Evolutionary conservation across 2,797 vertebrate genomes (phyloP).

Genomic region (Poecilia picta): DNA sequence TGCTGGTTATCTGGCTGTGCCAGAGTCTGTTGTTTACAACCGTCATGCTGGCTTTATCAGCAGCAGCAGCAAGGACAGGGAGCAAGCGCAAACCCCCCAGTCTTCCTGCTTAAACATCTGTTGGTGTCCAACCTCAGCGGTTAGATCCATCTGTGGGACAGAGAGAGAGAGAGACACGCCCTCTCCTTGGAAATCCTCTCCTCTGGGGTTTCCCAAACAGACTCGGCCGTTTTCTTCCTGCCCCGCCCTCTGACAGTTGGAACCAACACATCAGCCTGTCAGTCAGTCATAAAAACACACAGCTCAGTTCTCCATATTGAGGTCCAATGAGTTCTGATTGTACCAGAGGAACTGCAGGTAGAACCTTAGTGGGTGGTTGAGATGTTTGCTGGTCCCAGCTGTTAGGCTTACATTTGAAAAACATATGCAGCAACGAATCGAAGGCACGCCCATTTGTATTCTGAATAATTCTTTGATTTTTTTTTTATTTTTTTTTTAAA

Average conservation of each 20-base stretch:
- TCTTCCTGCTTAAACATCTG: constrained; percentile 57
- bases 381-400: not conserved
- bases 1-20: constrained; percentile 44
- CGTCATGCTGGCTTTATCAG: constrained; percentile 55
- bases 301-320: constrained; percentile 10
- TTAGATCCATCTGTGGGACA: constrained; percentile 47
- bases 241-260: constrained; percentile 5
- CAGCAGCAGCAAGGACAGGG: constrained; percentile 46
- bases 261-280: constrained; percentile 2
- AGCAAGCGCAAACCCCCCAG: constrained; percentile 15
- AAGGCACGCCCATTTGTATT: not conserved
- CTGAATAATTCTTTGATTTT: too few species aligned
- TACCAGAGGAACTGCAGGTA: not conserved
- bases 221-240: constrained; percentile 1
- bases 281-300: not conserved
- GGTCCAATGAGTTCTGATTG: constrained; percentile 4
- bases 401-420: not conserved
- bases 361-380: not conserved
- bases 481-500: too few species aligned
- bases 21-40: constrained; percentile 49
- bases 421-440: not conserved
- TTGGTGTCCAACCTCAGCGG: constrained; percentile 35
- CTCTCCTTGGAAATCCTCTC: constrained; percentile 50
- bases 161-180: constrained; percentile 51
- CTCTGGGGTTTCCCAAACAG: constrained; percentile 49